A percentile compares a stretch with the other conserved stretches of the same genome.
Evolutionary conservation across 2,797 vertebrate species (phyloP).

Genomic region (Coregonus suidteri): DNA sequence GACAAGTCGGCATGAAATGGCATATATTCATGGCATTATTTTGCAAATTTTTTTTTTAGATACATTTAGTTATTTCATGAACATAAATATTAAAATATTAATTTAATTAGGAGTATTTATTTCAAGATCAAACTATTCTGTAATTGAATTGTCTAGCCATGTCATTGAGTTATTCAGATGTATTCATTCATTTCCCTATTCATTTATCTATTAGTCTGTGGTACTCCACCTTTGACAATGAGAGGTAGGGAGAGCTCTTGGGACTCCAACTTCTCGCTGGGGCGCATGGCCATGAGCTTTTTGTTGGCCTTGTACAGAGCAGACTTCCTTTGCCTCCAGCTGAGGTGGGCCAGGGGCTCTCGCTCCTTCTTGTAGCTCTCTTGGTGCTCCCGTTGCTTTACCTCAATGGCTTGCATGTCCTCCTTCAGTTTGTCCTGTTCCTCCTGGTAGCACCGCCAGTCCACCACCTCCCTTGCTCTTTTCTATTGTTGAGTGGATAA

Average conservation of each 20-base stretch:
- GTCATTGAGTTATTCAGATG: background rate
- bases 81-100: background rate
- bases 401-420: constrained; percentile 77
- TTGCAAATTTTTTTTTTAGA: background rate
- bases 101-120: background rate
- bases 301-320: constrained; percentile 75
- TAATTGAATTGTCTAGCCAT: background rate
- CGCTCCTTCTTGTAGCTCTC: constrained; percentile 74
- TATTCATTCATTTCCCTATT: background rate
- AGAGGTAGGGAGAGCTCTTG: constrained; percentile 71
- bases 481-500: constrained; percentile 62
- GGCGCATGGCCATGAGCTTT: constrained; percentile 47
- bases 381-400: constrained; percentile 81
- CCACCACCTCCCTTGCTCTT: constrained; percentile 86
- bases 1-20: background rate
- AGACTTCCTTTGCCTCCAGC: constrained; percentile 81
- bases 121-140: background rate
- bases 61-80: background rate
- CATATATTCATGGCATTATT: background rate
- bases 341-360: constrained; percentile 74
- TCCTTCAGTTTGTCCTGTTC: constrained; percentile 77
- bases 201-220: too few relatives aligned
- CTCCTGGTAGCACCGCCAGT: constrained; percentile 82
- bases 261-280: constrained; percentile 73
- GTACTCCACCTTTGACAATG: constrained; percentile 86